phyloP scores from a whole-genome alignment of 2,888 invertebrate genomes.

The Litoditis marina region DNA sequence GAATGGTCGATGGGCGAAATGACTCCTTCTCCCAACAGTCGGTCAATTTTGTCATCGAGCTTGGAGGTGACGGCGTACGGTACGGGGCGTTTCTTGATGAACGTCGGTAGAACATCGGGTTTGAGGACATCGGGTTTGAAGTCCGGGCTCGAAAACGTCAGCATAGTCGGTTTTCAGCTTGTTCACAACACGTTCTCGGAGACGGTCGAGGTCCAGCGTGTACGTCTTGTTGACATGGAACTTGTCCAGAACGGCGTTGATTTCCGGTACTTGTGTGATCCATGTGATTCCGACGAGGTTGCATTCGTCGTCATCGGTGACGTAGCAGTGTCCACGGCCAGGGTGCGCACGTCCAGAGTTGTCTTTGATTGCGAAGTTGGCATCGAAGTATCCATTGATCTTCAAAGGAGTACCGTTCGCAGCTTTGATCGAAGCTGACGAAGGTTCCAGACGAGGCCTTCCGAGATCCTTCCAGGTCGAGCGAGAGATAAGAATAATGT shows the following conservation, averaged over 20 bases:
- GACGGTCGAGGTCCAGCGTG: too few species aligned
- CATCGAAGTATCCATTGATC: constrained; percentile 4
- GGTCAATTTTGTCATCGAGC: constrained; percentile 21
- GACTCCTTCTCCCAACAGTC: constrained; percentile 22
- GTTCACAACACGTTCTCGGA: too few species aligned
- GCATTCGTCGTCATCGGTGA: not conserved
- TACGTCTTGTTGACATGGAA: too few species aligned
- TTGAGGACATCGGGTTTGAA: too few species aligned
- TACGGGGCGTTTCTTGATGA: constrained; percentile 18
- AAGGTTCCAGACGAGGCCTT: not conserved
- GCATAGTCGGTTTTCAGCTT: too few species aligned
- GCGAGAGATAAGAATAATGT: constrained; percentile 9
- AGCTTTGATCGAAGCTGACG: not conserved
- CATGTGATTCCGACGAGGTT: constrained; percentile 16
- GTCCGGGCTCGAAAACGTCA: too few species aligned
- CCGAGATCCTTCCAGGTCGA: constrained; percentile 7
- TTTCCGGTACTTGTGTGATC: too few species aligned
- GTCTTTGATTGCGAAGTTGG: constrained; percentile 3
- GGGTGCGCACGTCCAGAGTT: not conserved
- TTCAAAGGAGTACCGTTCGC: not conserved
- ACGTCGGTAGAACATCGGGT: constrained; percentile 11
- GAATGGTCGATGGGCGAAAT: constrained; percentile 27
- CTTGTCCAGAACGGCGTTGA: too few species aligned
- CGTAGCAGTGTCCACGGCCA: not conserved
- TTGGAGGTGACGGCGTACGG: constrained; percentile 14